Conservation (phyloP, 2,797 vertebrate genomes). For the Taeniopygia guttata region DNA sequence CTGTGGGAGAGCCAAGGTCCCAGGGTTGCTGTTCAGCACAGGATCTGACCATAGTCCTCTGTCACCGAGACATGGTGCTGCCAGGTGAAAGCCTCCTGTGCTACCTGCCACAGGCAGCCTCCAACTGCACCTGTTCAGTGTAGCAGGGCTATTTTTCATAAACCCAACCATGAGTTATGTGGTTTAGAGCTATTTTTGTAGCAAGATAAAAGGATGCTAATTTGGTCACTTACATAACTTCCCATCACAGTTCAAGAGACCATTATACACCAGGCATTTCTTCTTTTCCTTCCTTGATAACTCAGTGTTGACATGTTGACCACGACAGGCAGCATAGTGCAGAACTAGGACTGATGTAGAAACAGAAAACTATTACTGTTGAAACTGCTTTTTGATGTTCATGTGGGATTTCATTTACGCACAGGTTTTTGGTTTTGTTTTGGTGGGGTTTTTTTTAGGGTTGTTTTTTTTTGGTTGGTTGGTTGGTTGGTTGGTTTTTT, state of each 20-base stretch:
- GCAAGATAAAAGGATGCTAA: neutral
- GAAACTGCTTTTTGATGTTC: neutral
- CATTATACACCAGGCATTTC: neutral
- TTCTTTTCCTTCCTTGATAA: neutral
- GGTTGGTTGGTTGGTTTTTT: neutral
- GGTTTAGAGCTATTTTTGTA: neutral
- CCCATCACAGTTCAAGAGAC: neutral
- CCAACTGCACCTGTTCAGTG: rapidly evolving
- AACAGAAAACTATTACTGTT: neutral
- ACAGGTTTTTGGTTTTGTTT: too few relatives aligned
- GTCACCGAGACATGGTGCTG: rapidly evolving
- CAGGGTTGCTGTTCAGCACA: neutral
- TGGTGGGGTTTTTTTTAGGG: too few relatives aligned
- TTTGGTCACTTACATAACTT: neutral
- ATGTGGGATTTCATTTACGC: neutral
- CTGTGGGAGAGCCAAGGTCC: neutral
- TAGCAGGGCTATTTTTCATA: neutral
- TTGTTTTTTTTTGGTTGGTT: too few relatives aligned
- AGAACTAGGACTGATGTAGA: neutral
- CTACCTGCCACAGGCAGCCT: rapidly evolving
- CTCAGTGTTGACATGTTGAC: neutral
- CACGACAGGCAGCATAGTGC: neutral
- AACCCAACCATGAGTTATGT: rapidly evolving
- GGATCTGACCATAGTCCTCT: neutral
- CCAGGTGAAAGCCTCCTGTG: neutral